phyloP scores from a whole-genome alignment of 2,888 invertebrate species.

The Eupithecia tripunctaria region DNA sequence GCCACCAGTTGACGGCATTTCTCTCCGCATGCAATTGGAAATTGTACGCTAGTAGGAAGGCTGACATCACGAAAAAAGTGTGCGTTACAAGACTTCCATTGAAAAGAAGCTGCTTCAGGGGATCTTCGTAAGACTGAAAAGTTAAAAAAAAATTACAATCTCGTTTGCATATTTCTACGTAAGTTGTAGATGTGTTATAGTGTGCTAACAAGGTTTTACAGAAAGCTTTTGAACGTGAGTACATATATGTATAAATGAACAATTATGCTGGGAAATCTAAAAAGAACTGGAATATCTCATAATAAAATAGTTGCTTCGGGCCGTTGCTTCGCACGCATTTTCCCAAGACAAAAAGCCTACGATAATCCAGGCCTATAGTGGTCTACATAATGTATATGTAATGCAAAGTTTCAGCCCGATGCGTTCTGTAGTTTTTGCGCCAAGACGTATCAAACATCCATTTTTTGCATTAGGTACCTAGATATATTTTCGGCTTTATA shows the following conservation, averaged over 20 bases:
- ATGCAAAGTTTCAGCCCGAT: too few relatives aligned
- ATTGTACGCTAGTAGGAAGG: constrained; percentile 74
- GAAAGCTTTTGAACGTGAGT: neutral
- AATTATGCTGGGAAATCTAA: too few relatives aligned
- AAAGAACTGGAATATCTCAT: too few relatives aligned
- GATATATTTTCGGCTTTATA: neutral
- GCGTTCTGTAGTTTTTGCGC: neutral
- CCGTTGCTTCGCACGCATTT: too few relatives aligned
- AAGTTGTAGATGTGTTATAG: neutral
- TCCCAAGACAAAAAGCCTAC: too few relatives aligned
- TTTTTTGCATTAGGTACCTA: too few relatives aligned
- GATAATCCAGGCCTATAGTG: too few relatives aligned
- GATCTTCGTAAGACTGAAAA: constrained; percentile 70
- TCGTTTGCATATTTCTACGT: neutral
- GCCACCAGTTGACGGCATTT: constrained; percentile 55
- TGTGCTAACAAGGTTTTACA: neutral
- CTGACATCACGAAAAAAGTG: constrained; percentile 77
- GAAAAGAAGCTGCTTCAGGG: constrained; percentile 67
- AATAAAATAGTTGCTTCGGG: too few relatives aligned
- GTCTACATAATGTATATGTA: too few relatives aligned
- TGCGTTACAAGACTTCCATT: constrained; percentile 72
- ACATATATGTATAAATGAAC: too few relatives aligned
- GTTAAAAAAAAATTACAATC: neutral
- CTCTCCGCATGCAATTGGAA: constrained; percentile 65
- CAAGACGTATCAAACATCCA: neutral